A percentile compares a stretch with the other conserved stretches of the same genome.
phyloP scores from a whole-genome alignment of 2,888 invertebrate genomes.

The Adela reaumurella region DNA sequence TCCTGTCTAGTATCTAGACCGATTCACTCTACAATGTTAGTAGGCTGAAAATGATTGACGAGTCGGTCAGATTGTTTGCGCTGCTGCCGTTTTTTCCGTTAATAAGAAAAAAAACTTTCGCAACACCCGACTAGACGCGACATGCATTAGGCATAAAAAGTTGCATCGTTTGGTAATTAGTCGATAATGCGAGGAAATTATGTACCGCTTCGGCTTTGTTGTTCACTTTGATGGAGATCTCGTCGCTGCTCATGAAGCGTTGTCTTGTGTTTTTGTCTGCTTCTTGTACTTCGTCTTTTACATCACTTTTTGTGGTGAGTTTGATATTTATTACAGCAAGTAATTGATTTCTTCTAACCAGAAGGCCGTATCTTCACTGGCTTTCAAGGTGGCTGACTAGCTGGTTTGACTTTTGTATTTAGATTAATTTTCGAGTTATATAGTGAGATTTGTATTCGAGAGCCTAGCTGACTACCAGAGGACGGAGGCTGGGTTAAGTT shows the following conservation, averaged over 20 bases:
- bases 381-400: too few relatives aligned
- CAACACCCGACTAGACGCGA: background rate
- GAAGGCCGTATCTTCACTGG: too few relatives aligned
- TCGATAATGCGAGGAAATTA: slow-evolving; percentile 32
- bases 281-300: background rate
- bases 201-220: slow-evolving; percentile 10
- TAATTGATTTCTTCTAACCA: too few relatives aligned
- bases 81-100: background rate
- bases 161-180: slow-evolving; percentile 23
- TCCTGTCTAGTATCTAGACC: too few relatives aligned
- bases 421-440: too few relatives aligned
- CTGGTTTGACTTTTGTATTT: too few relatives aligned
- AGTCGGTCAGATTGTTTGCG: background rate
- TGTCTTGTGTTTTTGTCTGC: background rate
- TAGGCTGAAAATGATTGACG: background rate
- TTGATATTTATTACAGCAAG: too few relatives aligned
- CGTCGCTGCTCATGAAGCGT: background rate
- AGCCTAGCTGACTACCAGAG: too few relatives aligned
- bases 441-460: too few relatives aligned
- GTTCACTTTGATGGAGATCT: background rate
- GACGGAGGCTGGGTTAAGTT: too few relatives aligned
- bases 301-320: background rate
- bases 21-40: background rate
- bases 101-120: background rate
- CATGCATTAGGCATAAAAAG: background rate